These are phyloP conservation scores for Phataginus tetradactyla DNA, from an alignment of 2,797 vertebrate genomes.

Conservation along the genomic window DNA sequence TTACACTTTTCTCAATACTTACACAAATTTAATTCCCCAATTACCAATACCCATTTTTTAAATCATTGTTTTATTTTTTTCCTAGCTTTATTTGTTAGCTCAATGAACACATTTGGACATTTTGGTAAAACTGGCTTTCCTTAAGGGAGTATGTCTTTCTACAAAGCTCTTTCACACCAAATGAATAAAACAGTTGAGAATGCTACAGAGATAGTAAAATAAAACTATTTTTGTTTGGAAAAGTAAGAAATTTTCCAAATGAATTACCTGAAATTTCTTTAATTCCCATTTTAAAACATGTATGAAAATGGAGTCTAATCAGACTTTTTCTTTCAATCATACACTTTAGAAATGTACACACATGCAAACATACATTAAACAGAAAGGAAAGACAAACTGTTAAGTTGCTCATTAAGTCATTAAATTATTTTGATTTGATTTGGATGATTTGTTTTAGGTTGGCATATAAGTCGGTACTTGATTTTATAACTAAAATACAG, in stretches of 20 bases:
- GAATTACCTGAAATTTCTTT: neutral
- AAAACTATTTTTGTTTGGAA: neutral
- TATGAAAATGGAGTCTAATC: neutral
- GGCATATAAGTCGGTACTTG: neutral
- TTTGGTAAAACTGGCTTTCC: neutral
- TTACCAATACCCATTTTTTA: neutral
- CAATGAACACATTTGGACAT: neutral
- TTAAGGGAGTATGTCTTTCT: neutral
- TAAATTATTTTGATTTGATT: neutral
- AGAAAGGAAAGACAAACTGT: neutral
- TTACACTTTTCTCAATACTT: neutral
- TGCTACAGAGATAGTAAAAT: neutral
- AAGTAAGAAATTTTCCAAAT: neutral
- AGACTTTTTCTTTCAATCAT: neutral
- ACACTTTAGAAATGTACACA: neutral
- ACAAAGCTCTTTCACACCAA: neutral
- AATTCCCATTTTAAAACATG: neutral
- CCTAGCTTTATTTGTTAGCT: neutral
- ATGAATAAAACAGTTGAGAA: conserved; percentile 6
- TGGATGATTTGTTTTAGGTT: neutral
- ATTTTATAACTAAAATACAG: neutral
- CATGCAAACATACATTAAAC: neutral
- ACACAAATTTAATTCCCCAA: neutral
- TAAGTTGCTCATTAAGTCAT: neutral
- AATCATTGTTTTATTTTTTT: neutral